Evolutionary conservation across 1,140 invertebrate genomes (phyloP).

Genomic region (Tetranychus cinnabarinus): DNA sequence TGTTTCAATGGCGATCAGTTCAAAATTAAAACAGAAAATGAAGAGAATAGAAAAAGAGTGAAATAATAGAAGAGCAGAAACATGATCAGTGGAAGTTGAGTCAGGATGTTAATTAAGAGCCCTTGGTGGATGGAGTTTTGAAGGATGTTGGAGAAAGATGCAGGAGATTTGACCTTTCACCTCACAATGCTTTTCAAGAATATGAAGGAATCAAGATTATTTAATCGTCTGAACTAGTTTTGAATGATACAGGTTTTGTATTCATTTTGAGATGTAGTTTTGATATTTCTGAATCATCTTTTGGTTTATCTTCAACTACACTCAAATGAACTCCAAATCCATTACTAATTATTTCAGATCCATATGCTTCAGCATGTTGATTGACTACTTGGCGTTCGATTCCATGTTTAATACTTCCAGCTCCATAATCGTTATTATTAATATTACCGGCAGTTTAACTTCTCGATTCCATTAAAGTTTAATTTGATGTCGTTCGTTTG

Average conservation of each 20-base stretch:
- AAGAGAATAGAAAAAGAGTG: too few species aligned
- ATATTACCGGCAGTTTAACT: constrained; percentile 26
- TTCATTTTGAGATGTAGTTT: background rate
- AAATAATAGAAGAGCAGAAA: too few species aligned
- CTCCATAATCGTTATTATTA: constrained; percentile 15
- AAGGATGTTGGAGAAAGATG: too few species aligned
- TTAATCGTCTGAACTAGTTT: too few species aligned
- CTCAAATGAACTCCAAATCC: constrained; percentile 16
- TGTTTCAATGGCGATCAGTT: too few species aligned
- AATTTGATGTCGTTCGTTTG: constrained; percentile 40
- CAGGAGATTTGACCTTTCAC: too few species aligned
- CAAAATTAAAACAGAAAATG: too few species aligned
- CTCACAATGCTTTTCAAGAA: too few species aligned
- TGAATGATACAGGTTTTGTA: background rate
- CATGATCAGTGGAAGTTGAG: too few species aligned
- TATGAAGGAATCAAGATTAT: too few species aligned
- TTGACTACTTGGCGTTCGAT: constrained; percentile 64
- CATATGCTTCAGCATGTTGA: constrained; percentile 45
- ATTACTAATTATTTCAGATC: constrained; percentile 28
- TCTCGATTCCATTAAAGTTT: constrained; percentile 59
- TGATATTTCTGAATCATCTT: background rate
- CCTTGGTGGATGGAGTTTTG: too few species aligned
- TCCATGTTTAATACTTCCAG: constrained; percentile 15
- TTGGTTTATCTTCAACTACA: background rate
- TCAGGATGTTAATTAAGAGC: too few species aligned